A percentile compares a stretch with the other conserved stretches of the same genome.
phyloP scores from a whole-genome alignment of 1,140 invertebrate species.

The Brachionus rotundiformis region DNA sequence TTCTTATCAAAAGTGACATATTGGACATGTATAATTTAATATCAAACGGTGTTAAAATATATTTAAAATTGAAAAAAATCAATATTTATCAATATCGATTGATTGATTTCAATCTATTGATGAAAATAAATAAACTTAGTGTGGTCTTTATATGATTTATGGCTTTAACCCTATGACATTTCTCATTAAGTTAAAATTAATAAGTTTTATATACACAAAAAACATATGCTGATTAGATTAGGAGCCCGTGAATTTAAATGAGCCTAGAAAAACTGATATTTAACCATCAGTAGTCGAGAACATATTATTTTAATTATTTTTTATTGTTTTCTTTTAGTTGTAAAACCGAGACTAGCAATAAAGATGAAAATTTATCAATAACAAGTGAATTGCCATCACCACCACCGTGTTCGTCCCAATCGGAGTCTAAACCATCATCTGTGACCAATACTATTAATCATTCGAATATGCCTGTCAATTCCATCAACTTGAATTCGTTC shows the following conservation, averaged over 20 bases:
- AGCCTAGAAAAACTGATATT: conserved; percentile 28
- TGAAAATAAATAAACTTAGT: conserved; percentile 30
- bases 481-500: conserved; percentile 40
- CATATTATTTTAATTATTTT: conserved; percentile 39
- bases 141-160: conserved; percentile 29
- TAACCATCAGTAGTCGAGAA: neutral
- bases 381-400: conserved; percentile 14
- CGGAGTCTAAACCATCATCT: neutral
- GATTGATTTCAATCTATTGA: conserved; percentile 10
- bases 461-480: conserved; percentile 20
- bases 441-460: conserved; percentile 32
- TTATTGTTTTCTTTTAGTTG: conserved; percentile 28
- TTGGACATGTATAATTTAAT: neutral
- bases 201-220: conserved; percentile 5
- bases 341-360: conserved; percentile 26
- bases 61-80: conserved; percentile 6
- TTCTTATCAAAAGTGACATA: neutral
- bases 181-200: conserved; percentile 38
- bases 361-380: conserved; percentile 43
- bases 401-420: neutral
- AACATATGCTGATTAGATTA: conserved; percentile 48
- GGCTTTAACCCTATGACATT: conserved; percentile 24
- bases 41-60: neutral
- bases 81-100: conserved; percentile 43
- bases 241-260: conserved; percentile 41